These are phyloP conservation scores for Isaurus tuberculatus DNA, from an alignment of 92 coral and sea anemone genomes.

Conservation along the genomic window DNA sequence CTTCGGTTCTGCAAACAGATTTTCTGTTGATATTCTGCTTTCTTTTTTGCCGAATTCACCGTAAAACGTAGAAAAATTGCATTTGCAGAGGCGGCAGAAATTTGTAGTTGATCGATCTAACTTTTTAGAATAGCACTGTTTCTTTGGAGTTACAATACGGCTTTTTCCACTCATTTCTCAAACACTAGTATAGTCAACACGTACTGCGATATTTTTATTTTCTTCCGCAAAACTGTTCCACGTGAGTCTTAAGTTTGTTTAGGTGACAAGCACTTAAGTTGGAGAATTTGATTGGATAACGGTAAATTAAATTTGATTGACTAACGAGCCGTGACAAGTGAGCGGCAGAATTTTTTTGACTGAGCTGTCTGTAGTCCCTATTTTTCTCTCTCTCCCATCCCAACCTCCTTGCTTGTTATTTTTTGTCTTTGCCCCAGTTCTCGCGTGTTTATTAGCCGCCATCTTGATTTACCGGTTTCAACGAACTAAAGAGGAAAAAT, in stretches of 20 bases:
- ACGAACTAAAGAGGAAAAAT: no score
- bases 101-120: background rate
- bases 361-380: no score
- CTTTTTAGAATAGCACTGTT: background rate
- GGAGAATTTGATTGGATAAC: background rate
- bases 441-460: no score
- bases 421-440: no score
- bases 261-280: constrained; percentile 7
- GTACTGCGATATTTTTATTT: background rate
- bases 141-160: background rate
- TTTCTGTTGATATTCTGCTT: constrained; percentile 48
- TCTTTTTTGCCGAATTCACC: background rate
- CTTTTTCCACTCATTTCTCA: background rate
- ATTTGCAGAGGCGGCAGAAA: constrained; percentile 40
- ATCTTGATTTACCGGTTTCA: no score
- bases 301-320: constrained; percentile 5
- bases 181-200: no score
- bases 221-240: background rate
- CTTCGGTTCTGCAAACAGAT: constrained; percentile 31
- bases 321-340: background rate
- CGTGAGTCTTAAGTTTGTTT: background rate
- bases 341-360: background rate
- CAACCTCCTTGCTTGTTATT: no score
- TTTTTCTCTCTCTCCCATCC: no score
- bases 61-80: constrained; percentile 39